Base-by-base conservation (phyloP, 37 sponge, comb jelly and placozoan species). In the Spongilla lacustris region DNA sequence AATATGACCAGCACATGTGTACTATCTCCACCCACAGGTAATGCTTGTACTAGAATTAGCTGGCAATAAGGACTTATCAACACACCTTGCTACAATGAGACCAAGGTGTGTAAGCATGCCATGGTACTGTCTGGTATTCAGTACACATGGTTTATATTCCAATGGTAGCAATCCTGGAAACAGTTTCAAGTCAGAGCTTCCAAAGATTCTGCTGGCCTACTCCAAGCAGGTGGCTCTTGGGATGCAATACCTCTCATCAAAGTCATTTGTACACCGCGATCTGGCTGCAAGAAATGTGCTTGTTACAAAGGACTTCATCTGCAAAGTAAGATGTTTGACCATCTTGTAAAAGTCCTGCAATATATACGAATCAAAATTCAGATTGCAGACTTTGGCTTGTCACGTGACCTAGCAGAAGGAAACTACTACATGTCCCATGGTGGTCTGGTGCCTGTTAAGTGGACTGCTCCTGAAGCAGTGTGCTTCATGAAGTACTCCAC, bases 21-120 rank as follows among this genome's bases (percentile, higher is more conserved):
- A 73, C 33, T 34, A 73, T 11, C 10, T 22, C 14, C 74, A 9
- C 30, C 50, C 41, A 38, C 58, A 85, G 78, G 66, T 33, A 12
- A 85, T 79, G 68, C 37, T 85, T 77, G 78, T 85, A 31, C 28
- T 66, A 35, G 86, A 85, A 77, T 66, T 85, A 41, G 37, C 78
- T 27, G 26, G n/a, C 49, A 85, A 85, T 11, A 58, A 58, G n/a
- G 80, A 79, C 80, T 26, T 79, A 10, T 23, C 25, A 66, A 79
- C 32, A 50, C 48, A 79, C 32, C 80, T 79, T 34, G 17, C 33
- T 73, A 73, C 30, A 5, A 31, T 73, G 33, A 73, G 58, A 58
- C 58, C 58, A 58, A 58, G 21, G 58, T 58, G 19, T 58, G 58
- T 19, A 1, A 58, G 1, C 19, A 58, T 58, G 21, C 58, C 14